Percentiles rank a stretch among this genome's conserved stretches.
phyloP scores from a whole-genome alignment of 2,797 vertebrate species.

The Siniperca scherzeri region DNA sequence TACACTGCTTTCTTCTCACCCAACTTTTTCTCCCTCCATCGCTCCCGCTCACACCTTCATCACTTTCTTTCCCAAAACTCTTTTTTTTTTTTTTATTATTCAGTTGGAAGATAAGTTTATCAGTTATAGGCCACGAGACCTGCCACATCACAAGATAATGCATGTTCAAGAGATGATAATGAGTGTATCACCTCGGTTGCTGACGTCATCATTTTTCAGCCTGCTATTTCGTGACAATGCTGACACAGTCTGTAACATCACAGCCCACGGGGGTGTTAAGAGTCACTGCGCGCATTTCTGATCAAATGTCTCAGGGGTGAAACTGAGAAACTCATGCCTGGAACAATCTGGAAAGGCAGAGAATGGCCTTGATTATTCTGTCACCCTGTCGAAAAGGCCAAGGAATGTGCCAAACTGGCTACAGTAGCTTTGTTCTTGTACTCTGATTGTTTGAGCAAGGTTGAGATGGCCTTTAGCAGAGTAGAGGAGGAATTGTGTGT shows the following conservation, averaged over 20 bases:
- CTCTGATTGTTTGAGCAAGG: constrained; percentile 80
- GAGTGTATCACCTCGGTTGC: constrained; percentile 58
- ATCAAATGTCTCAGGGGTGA: constrained; percentile 79
- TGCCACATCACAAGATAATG: constrained; percentile 20
- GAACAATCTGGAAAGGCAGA: constrained; percentile 73
- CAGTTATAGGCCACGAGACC: constrained; percentile 23
- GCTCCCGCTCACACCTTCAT: constrained; percentile 33
- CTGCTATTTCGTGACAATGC: constrained; percentile 72
- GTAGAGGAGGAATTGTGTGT: constrained; percentile 73
- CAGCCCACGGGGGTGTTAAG: constrained; percentile 68
- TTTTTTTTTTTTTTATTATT: neutral
- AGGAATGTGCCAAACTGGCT: constrained; percentile 86
- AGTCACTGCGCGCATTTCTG: constrained; percentile 74
- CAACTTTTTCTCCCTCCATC: constrained; percentile 49
- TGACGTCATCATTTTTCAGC: constrained; percentile 57
- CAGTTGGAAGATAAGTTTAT: constrained; percentile 19
- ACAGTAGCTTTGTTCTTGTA: constrained; percentile 85
- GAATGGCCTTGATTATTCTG: constrained; percentile 88
- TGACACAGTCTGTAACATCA: constrained; percentile 73
- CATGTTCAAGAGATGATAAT: constrained; percentile 23
- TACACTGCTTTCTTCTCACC: constrained; percentile 69
- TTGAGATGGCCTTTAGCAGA: constrained; percentile 80
- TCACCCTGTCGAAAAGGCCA: constrained; percentile 81
- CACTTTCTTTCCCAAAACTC: constrained; percentile 41
- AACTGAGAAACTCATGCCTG: constrained; percentile 74